These are phyloP conservation scores for Morone saxatilis DNA, from an alignment of 2,113 vertebrate genomes.

Conservation along the genomic window DNA sequence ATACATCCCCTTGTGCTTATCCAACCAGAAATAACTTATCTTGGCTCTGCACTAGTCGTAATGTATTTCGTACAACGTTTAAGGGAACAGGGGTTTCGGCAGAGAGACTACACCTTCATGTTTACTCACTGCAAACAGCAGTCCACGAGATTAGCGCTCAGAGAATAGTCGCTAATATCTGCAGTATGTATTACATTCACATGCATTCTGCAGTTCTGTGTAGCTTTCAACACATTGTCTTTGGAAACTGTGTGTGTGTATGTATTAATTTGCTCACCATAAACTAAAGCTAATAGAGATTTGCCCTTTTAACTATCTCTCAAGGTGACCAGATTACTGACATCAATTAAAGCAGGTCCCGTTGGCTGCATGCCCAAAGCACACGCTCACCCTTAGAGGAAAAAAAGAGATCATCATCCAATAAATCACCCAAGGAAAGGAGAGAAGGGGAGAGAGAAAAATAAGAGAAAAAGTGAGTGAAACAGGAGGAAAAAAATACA, in stretches of 20 bases:
- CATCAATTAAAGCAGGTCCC: conserved; percentile 79
- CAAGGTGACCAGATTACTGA: conserved; percentile 85
- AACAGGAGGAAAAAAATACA: conserved; percentile 27
- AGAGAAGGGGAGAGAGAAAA: conserved; percentile 28
- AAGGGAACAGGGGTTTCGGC: conserved; percentile 65
- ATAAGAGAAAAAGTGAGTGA: conserved; percentile 41
- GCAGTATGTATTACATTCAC: conserved; percentile 44
- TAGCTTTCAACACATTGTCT: conserved; percentile 47
- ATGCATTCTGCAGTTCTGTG: conserved; percentile 26
- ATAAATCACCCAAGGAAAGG: conserved; percentile 71
- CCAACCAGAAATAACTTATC: conserved; percentile 83
- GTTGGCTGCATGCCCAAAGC: conserved; percentile 75
- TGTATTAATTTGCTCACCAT: conserved; percentile 70
- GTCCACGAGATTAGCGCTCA: conserved; percentile 59
- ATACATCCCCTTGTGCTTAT: conserved; percentile 80
- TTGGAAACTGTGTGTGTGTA: conserved; percentile 17
- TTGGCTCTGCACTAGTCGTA: conserved; percentile 70
- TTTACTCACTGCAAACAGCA: conserved; percentile 73
- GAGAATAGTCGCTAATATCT: conserved; percentile 63
- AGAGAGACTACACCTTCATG: conserved; percentile 66
- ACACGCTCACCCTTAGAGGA: conserved; percentile 66
- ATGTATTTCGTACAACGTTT: conserved; percentile 77
- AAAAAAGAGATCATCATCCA: conserved; percentile 61
- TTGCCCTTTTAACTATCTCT: conserved; percentile 83
- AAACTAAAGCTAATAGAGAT: conserved; percentile 82